phyloP scores from a whole-genome alignment of 2,113 vertebrate species.

The Aegithalos caudatus region DNA sequence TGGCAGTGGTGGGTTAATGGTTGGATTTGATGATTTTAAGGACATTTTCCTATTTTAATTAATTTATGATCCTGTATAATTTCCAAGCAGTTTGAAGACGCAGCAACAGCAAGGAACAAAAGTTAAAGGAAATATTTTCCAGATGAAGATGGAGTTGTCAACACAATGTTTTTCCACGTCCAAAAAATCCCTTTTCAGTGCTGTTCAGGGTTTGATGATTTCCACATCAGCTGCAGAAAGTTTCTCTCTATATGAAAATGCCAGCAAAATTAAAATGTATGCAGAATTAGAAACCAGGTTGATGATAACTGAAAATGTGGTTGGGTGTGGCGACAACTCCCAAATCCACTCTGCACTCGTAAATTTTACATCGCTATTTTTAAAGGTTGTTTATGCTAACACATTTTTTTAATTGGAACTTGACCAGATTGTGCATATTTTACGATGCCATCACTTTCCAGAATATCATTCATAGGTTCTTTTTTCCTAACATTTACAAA shows the following conservation, averaged over 20 bases:
- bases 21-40: too few relatives aligned
- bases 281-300: constrained; percentile 11
- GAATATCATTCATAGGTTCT: constrained; percentile 37
- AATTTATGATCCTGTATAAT: not conserved
- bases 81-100: not conserved
- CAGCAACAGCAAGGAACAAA: not conserved
- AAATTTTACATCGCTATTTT: constrained; percentile 56
- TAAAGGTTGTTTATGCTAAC: constrained; percentile 57
- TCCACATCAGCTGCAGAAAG: not conserved
- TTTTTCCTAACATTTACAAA: constrained; percentile 50
- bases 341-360: not conserved
- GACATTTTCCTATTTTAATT: not conserved
- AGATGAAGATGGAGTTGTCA: not conserved
- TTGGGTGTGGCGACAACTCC: not conserved
- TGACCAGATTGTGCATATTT: constrained; percentile 62
- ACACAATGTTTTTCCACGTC: not conserved
- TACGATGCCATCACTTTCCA: not conserved
- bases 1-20: not conserved
- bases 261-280: not conserved
- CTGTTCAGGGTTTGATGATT: not conserved
- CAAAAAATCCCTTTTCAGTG: not conserved
- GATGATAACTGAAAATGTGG: constrained; percentile 27
- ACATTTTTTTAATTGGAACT: constrained; percentile 58
- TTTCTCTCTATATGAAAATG: not conserved
- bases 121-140: not conserved